phyloP scores from a whole-genome alignment of 2,797 vertebrate species.

The Trachops cirrhosus region DNA sequence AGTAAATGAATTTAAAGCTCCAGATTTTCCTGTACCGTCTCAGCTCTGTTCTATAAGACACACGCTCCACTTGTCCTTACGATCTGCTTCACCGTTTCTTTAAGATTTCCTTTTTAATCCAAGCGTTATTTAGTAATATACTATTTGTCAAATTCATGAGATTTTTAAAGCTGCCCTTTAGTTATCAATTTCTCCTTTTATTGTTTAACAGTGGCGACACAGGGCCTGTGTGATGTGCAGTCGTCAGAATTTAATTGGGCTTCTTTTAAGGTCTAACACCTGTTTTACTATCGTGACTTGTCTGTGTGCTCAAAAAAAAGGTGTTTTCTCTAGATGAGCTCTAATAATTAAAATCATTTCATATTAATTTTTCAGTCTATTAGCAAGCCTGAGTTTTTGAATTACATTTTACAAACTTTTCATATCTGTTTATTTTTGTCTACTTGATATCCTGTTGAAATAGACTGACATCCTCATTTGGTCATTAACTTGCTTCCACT shows the following conservation, averaged over 20 bases:
- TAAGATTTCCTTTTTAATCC: neutral
- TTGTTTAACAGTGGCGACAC: neutral
- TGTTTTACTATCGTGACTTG: neutral
- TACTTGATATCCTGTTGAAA: neutral
- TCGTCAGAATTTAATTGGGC: slow-evolving; percentile 36
- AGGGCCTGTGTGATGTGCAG: neutral
- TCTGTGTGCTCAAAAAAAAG: neutral
- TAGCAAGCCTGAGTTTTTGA: neutral
- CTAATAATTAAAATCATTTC: slow-evolving; percentile 10
- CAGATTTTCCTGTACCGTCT: neutral
- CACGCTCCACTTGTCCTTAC: neutral
- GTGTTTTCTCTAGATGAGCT: neutral
- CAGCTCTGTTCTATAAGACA: neutral
- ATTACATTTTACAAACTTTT: neutral
- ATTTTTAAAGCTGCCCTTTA: slow-evolving; percentile 14
- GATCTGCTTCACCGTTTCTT: neutral
- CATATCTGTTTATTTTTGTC: neutral
- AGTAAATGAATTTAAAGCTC: neutral
- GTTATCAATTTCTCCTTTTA: slow-evolving; percentile 49
- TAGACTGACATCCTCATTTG: neutral
- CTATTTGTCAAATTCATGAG: slow-evolving; percentile 31
- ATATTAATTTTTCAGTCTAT: neutral
- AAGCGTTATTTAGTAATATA: neutral
- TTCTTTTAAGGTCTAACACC: neutral
- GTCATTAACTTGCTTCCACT: neutral